A percentile compares a stretch with the other conserved stretches of the same genome.
phyloP scores from a whole-genome alignment of 2,797 vertebrate species.

The Macropodus opercularis region DNA sequence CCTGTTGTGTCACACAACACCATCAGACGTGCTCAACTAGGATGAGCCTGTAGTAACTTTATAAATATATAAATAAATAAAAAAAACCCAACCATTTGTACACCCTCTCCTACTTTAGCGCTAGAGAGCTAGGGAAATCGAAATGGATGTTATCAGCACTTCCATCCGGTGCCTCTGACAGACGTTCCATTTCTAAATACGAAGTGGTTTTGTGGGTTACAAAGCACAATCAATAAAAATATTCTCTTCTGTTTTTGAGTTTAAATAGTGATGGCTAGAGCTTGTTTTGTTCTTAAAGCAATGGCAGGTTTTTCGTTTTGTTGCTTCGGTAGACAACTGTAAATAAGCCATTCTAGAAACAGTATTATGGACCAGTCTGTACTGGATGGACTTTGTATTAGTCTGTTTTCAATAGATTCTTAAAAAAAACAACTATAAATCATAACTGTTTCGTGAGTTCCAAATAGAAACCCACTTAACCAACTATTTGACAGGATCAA shows the following conservation, averaged over 20 bases:
- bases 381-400: slow-evolving; percentile 83
- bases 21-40: slow-evolving; percentile 65
- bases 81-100: slow-evolving; percentile 77
- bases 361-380: slow-evolving; percentile 79
- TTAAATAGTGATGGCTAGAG: slow-evolving; percentile 78
- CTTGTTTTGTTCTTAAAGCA: slow-evolving; percentile 77
- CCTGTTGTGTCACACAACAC: slow-evolving; percentile 65
- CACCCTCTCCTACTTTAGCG: slow-evolving; percentile 79
- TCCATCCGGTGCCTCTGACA: slow-evolving; percentile 76
- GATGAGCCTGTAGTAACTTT: slow-evolving; percentile 80
- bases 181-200: slow-evolving; percentile 73
- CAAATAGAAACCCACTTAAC: slow-evolving; percentile 84
- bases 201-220: slow-evolving; percentile 84
- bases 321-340: slow-evolving; percentile 83
- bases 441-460: slow-evolving; percentile 79
- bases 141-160: slow-evolving; percentile 78
- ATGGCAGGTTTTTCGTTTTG: slow-evolving; percentile 61
- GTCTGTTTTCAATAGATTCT: slow-evolving; percentile 79
- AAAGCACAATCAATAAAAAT: slow-evolving; percentile 84
- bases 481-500: slow-evolving; percentile 78
- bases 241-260: slow-evolving; percentile 61
- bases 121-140: slow-evolving; percentile 76
- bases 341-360: slow-evolving; percentile 85
- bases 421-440: slow-evolving; percentile 71
- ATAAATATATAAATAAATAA: slow-evolving; percentile 85